Percentiles rank a stretch among this genome's conserved stretches.
These are phyloP conservation scores for Rhaphigaster nebulosa DNA, from an alignment of 2,888 invertebrate species.

Conservation along the genomic window DNA sequence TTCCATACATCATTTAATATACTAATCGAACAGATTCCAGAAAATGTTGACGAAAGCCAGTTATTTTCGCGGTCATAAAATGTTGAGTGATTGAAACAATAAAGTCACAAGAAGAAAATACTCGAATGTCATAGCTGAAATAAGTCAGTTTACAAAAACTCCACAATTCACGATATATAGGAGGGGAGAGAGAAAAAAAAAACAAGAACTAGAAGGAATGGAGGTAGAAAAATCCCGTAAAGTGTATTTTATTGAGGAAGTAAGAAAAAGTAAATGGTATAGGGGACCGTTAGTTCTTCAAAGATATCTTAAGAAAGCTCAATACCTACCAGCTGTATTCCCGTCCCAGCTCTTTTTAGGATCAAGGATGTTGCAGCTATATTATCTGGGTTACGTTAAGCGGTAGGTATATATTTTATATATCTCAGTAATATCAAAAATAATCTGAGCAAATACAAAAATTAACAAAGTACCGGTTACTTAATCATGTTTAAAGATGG, in stretches of 20 bases:
- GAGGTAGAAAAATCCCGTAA: constrained; percentile 48
- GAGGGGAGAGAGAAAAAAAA: background rate
- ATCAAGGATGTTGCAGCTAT: background rate
- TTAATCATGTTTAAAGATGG: too few species aligned
- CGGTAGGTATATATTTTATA: background rate
- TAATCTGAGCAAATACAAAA: too few species aligned
- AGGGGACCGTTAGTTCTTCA: constrained; percentile 48
- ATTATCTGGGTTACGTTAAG: background rate
- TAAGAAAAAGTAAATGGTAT: constrained; percentile 39
- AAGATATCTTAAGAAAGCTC: constrained; percentile 48
- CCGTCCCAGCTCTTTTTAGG: background rate
- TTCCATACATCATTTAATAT: too few species aligned
- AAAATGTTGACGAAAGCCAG: background rate
- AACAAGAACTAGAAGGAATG: constrained; percentile 37
- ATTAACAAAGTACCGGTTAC: too few species aligned
- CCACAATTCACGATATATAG: constrained; percentile 42
- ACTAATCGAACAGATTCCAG: too few species aligned
- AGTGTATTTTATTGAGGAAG: constrained; percentile 48
- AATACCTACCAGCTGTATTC: background rate
- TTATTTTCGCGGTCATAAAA: background rate
- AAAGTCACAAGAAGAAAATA: background rate
- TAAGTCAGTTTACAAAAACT: constrained; percentile 38
- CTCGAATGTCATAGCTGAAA: background rate
- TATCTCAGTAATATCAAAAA: too few species aligned
- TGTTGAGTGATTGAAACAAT: background rate